A percentile compares a stretch with the other conserved stretches of the same genome.
Evolutionary conservation across 2,888 invertebrate species (phyloP).

Genomic region (Diabrotica balteata): DNA sequence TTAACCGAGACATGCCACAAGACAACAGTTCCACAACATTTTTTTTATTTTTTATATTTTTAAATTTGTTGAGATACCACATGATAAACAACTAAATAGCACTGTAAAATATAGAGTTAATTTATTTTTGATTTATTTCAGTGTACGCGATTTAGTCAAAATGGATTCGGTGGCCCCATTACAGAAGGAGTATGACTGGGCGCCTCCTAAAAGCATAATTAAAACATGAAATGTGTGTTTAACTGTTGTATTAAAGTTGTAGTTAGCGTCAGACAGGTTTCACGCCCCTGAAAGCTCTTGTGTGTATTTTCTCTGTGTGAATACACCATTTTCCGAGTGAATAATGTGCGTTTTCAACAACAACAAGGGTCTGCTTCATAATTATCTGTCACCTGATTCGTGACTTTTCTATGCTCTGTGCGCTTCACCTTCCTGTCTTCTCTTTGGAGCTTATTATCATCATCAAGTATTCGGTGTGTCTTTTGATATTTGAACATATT

Average conservation of each 20-base stretch:
- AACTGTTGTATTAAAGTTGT: slow-evolving; percentile 54
- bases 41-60: too few species aligned
- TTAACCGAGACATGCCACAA: too few species aligned
- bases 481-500: background rate
- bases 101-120: too few species aligned
- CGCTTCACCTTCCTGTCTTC: background rate
- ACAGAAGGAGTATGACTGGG: slow-evolving; percentile 45
- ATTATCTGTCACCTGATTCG: slow-evolving; percentile 23
- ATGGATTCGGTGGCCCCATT: slow-evolving; percentile 48
- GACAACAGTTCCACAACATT: too few species aligned
- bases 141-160: slow-evolving; percentile 14
- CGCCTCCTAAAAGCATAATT: slow-evolving; percentile 57
- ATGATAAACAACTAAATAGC: too few species aligned
- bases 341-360: slow-evolving; percentile 16
- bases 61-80: too few species aligned
- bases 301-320: slow-evolving; percentile 21
- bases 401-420: slow-evolving; percentile 17
- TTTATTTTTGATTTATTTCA: slow-evolving; percentile 1
- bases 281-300: slow-evolving; percentile 30
- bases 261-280: slow-evolving; percentile 42
- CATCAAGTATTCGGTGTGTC: slow-evolving; percentile 2
- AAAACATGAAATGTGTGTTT: slow-evolving; percentile 57
- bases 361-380: slow-evolving; percentile 18
- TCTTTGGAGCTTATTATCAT: slow-evolving; percentile 7
- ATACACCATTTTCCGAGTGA: slow-evolving; percentile 20